Base-by-base conservation (phyloP, 2,113 vertebrate genomes). In the Podocnemis expansa region DNA sequence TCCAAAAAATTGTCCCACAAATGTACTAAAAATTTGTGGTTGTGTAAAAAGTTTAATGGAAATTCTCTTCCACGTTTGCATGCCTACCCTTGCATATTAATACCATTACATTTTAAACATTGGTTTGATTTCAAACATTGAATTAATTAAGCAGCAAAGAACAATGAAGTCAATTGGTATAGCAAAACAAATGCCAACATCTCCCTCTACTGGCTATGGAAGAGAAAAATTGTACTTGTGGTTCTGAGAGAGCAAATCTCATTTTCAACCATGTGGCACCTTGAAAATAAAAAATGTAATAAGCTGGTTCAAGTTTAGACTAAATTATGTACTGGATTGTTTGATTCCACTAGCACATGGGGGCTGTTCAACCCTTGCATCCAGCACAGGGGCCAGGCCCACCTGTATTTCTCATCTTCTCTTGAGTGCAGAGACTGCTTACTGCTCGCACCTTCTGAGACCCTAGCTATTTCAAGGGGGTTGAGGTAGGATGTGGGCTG, bases 181-280 rank as follows among this genome's bases (percentile, higher is more conserved):
- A 4, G 41, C n/a, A 80, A 98, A 97, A 95, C 84, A 96, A 96
- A 96, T 97, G 96, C 92, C 95, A 93, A 98, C 92, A 96, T 87
- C 97, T 94, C 98, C 98, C 98, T 98, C 98, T 98, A 88, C 98
- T 98, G 98, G 89, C 60, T 4, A 2, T 4, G 5, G 52, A 0
- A 0, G 4, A 25, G 88, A 56, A 45, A 45, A 25, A 78, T 86
- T 82, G 52, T 24, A 2, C 1, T 43, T 19, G 47, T 41, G 3
- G 10, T 0, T 1, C n/a, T 81, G 27, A 19, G 3, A 10, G 12
- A 13, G 5, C 29, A 80, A 19, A 52, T 76, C 10, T 6, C 1
- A 1, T 41, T 47, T 27, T 24, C n/a, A 43, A 16, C 34, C n/a
- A 43, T 5, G 2, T 58, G 19, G 10, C 2, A 0, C 25, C 5